Conservation (phyloP, 2,888 invertebrate genomes). For the Meteorus cinctellus region DNA sequence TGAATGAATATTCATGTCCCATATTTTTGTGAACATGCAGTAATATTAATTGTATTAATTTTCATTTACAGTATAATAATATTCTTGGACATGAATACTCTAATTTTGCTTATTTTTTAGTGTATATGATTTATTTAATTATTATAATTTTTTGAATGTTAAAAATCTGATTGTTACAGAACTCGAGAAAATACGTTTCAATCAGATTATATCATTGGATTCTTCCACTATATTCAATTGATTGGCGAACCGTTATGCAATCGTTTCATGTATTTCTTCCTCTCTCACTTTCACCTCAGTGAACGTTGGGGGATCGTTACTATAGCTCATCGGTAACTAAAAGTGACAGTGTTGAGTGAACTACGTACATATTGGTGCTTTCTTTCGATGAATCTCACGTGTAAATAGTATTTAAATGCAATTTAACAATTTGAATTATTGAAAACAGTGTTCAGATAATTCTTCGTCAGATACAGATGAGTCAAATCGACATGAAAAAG, state of each 20-base stretch:
- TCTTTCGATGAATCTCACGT: neutral
- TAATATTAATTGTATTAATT: neutral
- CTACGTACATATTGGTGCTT: neutral
- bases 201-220: slow-evolving; percentile 13
- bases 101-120: neutral
- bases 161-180: neutral
- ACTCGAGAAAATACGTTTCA: neutral
- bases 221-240: slow-evolving; percentile 35
- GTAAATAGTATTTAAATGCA: too few species aligned
- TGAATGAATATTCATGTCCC: neutral
- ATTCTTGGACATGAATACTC: neutral
- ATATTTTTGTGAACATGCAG: neutral
- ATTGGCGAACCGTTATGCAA: slow-evolving; percentile 49
- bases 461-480: too few species aligned
- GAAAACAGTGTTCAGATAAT: too few species aligned
- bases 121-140: neutral
- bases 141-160: neutral
- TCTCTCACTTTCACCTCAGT: slow-evolving; percentile 59
- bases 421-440: too few species aligned
- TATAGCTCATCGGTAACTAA: slow-evolving; percentile 48
- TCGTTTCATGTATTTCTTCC: slow-evolving; percentile 41
- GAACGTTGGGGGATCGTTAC: slow-evolving; percentile 39
- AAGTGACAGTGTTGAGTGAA: slow-evolving; percentile 55
- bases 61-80: neutral
- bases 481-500: too few species aligned